Evolutionary conservation across 1,140 invertebrate species (phyloP), one percentile per base, ranked within the genome.

Genomic region (Euborellia annulipes): DNA sequence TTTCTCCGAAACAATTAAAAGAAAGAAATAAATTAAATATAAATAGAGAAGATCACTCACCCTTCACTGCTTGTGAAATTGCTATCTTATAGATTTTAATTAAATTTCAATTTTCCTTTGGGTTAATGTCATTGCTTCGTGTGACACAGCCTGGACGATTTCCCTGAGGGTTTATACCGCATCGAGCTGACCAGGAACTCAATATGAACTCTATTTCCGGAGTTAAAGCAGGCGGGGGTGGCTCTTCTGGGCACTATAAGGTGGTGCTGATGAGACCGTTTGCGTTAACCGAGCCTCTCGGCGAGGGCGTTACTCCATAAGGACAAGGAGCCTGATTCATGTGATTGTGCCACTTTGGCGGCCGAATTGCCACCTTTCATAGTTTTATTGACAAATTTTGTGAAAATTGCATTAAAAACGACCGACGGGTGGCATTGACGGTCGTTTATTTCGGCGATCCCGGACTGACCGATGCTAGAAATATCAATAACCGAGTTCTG

Each of bases 401-500:
- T 0, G 76, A 75, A 51, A 74, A 82, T 16, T 75, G 73, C 2
- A 61, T 83, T 40, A 73, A 74, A 50, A 75, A 76, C 50, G 82
- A 85, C 55, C 66, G 70, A 20, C 65, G 74, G 3, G 71, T 85
- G 4, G 73, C 76, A 52, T 60, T 86, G 9, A 84, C 81, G 0
- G 78, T 86, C 0, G 81, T 85, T 1, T 85, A 85, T 58, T 85
- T 85, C 54, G 81, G 82, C 0, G 71, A 71, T 13, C 73, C 76
- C 17, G 79, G 71, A 2, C 56, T 76, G 3, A 62, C 65, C 42
- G 72, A 74, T 52, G 75, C 73, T 3, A 64, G 64, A 50, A 68
- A 62, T 22, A 75, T 83, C 34, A 76, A 82, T 64, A 72, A 70
- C 2, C 60, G 70, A 20, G 71, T 70, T 36, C 57, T 66, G 48